phyloP scores from a whole-genome alignment of 1,140 invertebrate genomes.

The Polypedilum pembai region DNA sequence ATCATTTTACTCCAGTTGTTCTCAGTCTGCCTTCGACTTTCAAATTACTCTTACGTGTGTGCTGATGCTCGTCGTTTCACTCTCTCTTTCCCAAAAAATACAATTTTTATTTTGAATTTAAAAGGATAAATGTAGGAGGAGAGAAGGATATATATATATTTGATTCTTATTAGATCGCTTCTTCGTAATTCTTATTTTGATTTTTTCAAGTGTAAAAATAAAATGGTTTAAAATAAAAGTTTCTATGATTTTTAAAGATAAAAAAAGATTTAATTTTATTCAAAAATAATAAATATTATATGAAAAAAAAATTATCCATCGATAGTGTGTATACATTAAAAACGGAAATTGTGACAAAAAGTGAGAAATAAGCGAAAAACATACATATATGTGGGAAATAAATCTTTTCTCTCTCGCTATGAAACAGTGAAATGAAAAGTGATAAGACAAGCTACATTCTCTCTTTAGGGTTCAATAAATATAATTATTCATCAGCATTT shows the following conservation, averaged over 20 bases:
- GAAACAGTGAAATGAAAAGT: not conserved
- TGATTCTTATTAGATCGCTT: not conserved
- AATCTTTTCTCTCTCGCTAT: not conserved
- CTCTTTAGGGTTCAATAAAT: not conserved
- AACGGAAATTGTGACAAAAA: not conserved
- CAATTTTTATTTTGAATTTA: no score
- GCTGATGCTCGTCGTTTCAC: not conserved
- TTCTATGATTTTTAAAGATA: not conserved
- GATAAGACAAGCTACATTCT: conserved; percentile 4
- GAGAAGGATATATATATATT: not conserved
- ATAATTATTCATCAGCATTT: conserved; percentile 1
- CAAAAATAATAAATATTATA: not conserved
- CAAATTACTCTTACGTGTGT: conserved; percentile 2
- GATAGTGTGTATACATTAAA: not conserved
- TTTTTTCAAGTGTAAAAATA: not conserved
- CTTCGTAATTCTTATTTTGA: not conserved
- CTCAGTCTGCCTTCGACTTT: conserved; percentile 3
- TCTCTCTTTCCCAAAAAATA: no score
- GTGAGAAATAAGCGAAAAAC: not conserved
- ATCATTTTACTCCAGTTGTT: not conserved
- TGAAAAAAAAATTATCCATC: not conserved
- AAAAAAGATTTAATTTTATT: not conserved
- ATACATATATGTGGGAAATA: not conserved
- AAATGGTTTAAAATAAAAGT: not conserved
- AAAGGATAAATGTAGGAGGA: not conserved